These are phyloP conservation scores for Pterophyllum scalare DNA, from an alignment of 2,113 vertebrate species.

Conservation along the genomic window DNA sequence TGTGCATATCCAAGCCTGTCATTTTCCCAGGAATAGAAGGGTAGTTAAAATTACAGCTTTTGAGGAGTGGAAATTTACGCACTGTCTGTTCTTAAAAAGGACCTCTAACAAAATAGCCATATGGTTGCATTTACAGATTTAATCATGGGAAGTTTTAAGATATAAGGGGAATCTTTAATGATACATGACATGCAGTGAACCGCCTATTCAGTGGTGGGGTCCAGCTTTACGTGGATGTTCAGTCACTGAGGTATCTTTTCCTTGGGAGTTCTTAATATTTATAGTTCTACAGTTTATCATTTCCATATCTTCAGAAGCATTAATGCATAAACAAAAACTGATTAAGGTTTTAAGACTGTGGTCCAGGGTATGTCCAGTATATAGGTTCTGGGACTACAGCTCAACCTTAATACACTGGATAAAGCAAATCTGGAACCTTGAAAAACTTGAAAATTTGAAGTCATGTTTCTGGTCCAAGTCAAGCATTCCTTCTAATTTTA, in stretches of 20 bases:
- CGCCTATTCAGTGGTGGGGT: background rate
- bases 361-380: background rate
- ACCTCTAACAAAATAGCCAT: conserved; percentile 65
- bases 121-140: conserved; percentile 76
- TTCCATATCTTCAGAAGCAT: background rate
- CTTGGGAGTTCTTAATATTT: background rate
- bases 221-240: conserved; percentile 1
- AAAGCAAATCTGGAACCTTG: too few species aligned
- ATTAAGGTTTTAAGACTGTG: background rate
- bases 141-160: conserved; percentile 46
- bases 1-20: conserved; percentile 78
- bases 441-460: too few species aligned
- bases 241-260: background rate
- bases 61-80: conserved; percentile 78
- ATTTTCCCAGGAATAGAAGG: conserved; percentile 84
- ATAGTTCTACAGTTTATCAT: background rate
- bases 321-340: background rate
- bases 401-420: too few species aligned
- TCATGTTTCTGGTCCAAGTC: too few species aligned
- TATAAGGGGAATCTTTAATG: conserved; percentile 63
- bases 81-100: conserved; percentile 66
- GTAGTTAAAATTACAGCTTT: conserved; percentile 83
- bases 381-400: background rate
- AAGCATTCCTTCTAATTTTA: too few species aligned
- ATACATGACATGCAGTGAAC: conserved; percentile 33